A percentile compares a stretch with the other conserved stretches of the same genome.
Conservation (phyloP, 2,888 invertebrate species). For the Calephelis perditalis region DNA sequence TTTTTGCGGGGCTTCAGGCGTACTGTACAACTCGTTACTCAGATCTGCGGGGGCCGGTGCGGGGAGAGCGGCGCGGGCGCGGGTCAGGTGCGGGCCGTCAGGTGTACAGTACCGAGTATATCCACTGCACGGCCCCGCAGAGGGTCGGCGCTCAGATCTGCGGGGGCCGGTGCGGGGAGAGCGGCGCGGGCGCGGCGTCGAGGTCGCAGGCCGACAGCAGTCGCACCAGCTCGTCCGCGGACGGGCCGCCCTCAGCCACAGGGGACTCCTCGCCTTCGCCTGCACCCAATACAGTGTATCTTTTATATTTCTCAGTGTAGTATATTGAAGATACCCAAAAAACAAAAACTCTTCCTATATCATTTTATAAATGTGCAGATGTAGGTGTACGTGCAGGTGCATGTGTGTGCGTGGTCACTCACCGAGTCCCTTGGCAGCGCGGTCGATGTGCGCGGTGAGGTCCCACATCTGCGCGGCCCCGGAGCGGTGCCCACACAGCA, state of each 20-base stretch:
- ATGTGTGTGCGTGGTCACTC: neutral
- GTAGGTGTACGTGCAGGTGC: neutral
- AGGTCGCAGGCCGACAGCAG: constrained; percentile 96
- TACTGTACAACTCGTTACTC: constrained; percentile 33
- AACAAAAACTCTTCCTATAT: no score
- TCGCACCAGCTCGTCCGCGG: constrained; percentile 92
- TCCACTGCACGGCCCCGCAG: constrained; percentile 37
- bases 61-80: neutral
- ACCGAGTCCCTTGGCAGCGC: constrained; percentile 49
- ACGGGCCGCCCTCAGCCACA: constrained; percentile 89
- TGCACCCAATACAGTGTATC: constrained; percentile 24
- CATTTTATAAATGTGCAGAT: no score
- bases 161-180: constrained; percentile 61
- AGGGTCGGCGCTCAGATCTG: constrained; percentile 39
- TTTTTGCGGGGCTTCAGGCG: neutral
- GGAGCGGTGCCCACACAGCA: constrained; percentile 95
- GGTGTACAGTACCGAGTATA: constrained; percentile 11
- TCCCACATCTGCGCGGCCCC: constrained; percentile 99
- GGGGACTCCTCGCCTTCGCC: constrained; percentile 70
- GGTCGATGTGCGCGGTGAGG: constrained; percentile 94
- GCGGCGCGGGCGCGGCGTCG: constrained; percentile 84
- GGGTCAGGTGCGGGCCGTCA: neutral
- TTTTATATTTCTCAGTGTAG: neutral
- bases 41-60: constrained; percentile 30
- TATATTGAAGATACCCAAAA: no score